Evolutionary conservation across 2,888 invertebrate genomes (phyloP).

Genomic region (Troides helena): DNA sequence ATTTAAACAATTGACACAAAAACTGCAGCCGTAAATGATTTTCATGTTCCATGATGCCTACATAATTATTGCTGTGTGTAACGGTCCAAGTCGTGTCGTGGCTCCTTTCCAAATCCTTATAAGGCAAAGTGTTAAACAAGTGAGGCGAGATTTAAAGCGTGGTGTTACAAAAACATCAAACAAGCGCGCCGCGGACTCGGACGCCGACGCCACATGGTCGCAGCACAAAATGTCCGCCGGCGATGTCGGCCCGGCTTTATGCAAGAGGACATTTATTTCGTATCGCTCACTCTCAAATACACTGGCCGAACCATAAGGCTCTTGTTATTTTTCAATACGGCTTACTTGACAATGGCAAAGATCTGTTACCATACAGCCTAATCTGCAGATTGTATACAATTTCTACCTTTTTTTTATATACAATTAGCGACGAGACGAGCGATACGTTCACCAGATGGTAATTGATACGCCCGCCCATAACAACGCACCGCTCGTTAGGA

Average conservation of each 20-base stretch:
- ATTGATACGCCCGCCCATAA: too few species aligned
- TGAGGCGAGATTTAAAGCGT: slow-evolving; percentile 50
- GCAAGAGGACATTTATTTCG: slow-evolving; percentile 1
- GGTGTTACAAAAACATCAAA: slow-evolving; percentile 49
- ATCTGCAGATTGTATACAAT: background rate
- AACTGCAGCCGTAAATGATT: background rate
- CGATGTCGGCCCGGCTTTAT: slow-evolving; percentile 25
- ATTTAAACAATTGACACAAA: background rate
- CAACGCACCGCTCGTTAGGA: too few species aligned
- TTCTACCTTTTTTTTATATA: too few species aligned
- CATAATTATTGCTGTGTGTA: slow-evolving; percentile 43
- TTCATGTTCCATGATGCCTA: slow-evolving; percentile 48
- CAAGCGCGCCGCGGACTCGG: slow-evolving; percentile 41
- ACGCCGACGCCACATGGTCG: slow-evolving; percentile 60
- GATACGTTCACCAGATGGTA: too few species aligned
- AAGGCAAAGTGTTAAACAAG: slow-evolving; percentile 50
- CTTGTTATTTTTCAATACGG: background rate
- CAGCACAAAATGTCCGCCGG: slow-evolving; percentile 39
- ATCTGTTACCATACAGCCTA: background rate
- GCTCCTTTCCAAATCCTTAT: slow-evolving; percentile 63
- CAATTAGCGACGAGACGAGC: too few species aligned
- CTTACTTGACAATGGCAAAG: background rate
- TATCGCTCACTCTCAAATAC: background rate
- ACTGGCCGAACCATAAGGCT: background rate
- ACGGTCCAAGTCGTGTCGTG: slow-evolving; percentile 60